Evolutionary conservation across 2,888 invertebrate species (phyloP).

Genomic region (Leptopilina myrica): DNA sequence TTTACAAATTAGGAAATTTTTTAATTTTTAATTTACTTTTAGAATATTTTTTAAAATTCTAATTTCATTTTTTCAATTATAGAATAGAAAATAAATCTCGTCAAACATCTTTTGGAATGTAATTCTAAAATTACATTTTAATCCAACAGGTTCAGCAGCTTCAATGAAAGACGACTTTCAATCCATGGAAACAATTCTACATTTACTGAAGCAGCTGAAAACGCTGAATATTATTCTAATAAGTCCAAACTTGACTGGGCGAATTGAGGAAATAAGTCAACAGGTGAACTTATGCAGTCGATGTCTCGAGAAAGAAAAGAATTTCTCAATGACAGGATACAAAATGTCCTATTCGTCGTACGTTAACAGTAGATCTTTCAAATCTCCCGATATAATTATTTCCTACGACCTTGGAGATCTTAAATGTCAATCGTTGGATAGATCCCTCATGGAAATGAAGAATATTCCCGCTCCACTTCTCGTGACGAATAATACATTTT

Average conservation of each 20-base stretch:
- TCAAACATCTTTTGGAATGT: neutral
- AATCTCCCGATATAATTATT: constrained; percentile 7
- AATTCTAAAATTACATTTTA: neutral
- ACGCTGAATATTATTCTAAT: neutral
- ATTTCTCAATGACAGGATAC: neutral
- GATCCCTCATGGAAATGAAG: neutral
- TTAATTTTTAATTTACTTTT: too few species aligned
- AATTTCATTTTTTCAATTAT: too few species aligned
- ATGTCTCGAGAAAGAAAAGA: neutral
- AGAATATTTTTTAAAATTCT: neutral
- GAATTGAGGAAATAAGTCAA: neutral
- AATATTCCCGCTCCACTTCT: neutral
- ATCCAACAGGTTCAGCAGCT: neutral
- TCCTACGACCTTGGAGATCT: neutral
- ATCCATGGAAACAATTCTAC: neutral
- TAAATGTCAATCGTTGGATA: neutral
- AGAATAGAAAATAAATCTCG: too few species aligned
- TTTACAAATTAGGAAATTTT: too few species aligned
- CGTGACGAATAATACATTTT: neutral
- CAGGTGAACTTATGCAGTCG: neutral
- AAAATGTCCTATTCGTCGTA: neutral
- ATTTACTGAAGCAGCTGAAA: constrained; percentile 2
- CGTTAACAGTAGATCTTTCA: neutral
- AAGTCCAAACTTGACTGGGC: neutral
- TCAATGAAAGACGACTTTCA: neutral